Conservation (phyloP, 2,797 vertebrate genomes). For the Ambastaia sidthimunki region DNA sequence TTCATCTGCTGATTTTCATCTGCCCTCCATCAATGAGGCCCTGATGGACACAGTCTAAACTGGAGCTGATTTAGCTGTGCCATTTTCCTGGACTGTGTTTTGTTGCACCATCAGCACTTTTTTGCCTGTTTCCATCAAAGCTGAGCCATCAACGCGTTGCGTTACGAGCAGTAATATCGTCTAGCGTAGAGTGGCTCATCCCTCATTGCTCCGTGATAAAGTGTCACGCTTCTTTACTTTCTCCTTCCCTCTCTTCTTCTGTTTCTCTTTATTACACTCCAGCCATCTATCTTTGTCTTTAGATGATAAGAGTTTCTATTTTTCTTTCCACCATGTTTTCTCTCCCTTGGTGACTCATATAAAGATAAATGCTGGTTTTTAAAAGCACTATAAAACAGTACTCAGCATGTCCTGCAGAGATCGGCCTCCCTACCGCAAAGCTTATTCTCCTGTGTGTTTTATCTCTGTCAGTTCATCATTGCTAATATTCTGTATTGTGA, state of each 20-base stretch:
- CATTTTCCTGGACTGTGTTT: conserved; percentile 16
- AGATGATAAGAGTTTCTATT: conserved; percentile 20
- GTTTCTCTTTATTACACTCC: conserved; percentile 3
- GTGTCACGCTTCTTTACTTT: not conserved
- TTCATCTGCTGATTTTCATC: conserved; percentile 24
- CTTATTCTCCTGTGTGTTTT: conserved; percentile 19
- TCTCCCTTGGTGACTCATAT: conserved; percentile 24
- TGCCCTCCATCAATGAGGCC: not conserved
- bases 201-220: conserved; percentile 15
- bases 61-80: conserved; percentile 2
- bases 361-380: conserved; percentile 35
- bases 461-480: conserved; percentile 15
- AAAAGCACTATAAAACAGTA: conserved; percentile 38
- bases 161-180: conserved; percentile 23
- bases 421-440: conserved; percentile 19
- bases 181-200: conserved; percentile 22
- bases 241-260: not conserved
- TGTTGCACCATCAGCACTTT: conserved; percentile 27
- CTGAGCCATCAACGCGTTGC: not conserved
- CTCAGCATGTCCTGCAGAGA: conserved; percentile 28
- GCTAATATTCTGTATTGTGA: conserved; percentile 47
- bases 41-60: not conserved
- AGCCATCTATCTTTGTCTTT: conserved; percentile 33
- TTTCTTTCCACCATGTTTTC: not conserved
- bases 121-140: conserved; percentile 23